phyloP scores from a whole-genome alignment of 2,888 invertebrate species.

The Latheticus oryzae region DNA sequence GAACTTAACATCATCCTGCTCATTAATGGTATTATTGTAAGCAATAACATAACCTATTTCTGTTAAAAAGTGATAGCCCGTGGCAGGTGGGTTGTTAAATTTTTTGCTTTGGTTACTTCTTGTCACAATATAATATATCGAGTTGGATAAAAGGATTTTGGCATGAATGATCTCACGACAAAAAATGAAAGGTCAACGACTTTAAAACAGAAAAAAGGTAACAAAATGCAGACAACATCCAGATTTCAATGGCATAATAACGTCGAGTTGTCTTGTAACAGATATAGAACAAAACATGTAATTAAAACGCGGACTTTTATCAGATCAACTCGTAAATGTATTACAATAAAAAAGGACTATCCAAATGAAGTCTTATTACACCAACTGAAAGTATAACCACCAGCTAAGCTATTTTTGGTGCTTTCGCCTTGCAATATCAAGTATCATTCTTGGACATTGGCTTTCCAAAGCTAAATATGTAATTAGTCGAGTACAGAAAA shows the following conservation, averaged over 20 bases:
- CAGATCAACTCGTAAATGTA: not conserved
- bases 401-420: conserved; percentile 86
- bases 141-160: conserved; percentile 16
- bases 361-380: no score
- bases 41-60: conserved; percentile 13
- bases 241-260: conserved; percentile 1
- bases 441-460: conserved; percentile 78
- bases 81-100: conserved; percentile 14
- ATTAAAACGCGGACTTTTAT: not conserved
- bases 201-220: conserved; percentile 11
- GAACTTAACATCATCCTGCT: not conserved
- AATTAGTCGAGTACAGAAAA: no score
- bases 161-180: conserved; percentile 14
- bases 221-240: not conserved
- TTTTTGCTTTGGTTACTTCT: conserved; percentile 5
- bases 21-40: conserved; percentile 11
- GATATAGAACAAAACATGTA: not conserved
- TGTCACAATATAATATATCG: conserved; percentile 6
- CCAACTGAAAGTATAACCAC: no score
- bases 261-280: not conserved
- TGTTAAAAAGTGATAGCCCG: conserved; percentile 7
- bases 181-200: conserved; percentile 24
- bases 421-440: conserved; percentile 74
- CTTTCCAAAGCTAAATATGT: conserved; percentile 79
- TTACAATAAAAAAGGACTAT: no score